Base-by-base conservation (phyloP, 2,888 invertebrate species). In the Drosophila prolongata region DNA sequence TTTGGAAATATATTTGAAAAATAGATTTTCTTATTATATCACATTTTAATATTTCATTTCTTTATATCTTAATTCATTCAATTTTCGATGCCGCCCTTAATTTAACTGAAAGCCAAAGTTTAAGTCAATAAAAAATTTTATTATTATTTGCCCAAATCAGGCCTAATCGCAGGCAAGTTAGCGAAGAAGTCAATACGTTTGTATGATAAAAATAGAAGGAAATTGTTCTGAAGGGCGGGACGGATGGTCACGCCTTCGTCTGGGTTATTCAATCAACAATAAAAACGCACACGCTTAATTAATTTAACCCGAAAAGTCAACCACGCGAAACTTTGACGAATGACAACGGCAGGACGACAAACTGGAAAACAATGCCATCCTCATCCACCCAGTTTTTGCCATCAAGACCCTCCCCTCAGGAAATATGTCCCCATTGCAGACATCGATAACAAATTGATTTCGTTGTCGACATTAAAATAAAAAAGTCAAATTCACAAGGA, bases 251-350 rank as follows among this genome's bases (percentile, higher is more conserved):
- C 53, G 47, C 54, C 65, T 37, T 34, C 34, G 38, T 19, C 24
- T 24, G 14, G 44, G 37, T 62, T 64, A 79, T 87, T 81, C 81
- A 78, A 79, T 81, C 80, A 84, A 75, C 85, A 85, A 79, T 80
- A 79, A 83, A 80, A 85, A 78, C 75, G 86, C 78, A 79, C 81
- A 86, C 86, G 87, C 86, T 79, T 85, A 85, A 85, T 85, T 85
- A 85, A 87, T 81, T 85, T 83, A 85, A 85, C 87, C 85, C 87
- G 72, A 81, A 85, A 85, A 83, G 72, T 79, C 87, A 85, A 76
- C 80, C 87, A 87, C 72, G 78, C 78, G 87, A 75, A 79, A 79
- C 67, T 69, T 78, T 78, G 78, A 81, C 73, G 78, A 86, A 73
- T 75, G 76, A 53, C 77, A 68, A 55, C 27, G 37, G 16, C 62